phyloP scores from a whole-genome alignment of 2,113 vertebrate species.

The Bos taurus region DNA sequence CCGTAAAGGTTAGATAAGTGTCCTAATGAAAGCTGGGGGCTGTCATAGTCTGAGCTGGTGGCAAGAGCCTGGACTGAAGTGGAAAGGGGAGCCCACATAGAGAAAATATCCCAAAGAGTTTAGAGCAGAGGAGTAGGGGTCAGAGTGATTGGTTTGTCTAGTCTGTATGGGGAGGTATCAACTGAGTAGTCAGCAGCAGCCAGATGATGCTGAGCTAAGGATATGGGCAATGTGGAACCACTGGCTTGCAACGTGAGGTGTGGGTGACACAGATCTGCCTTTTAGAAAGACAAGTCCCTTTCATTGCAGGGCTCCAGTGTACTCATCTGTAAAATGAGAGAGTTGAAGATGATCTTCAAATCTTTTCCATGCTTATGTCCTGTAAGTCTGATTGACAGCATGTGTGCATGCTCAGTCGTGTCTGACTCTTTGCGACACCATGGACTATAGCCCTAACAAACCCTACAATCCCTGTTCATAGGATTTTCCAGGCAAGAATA shows the following conservation, averaged over 20 bases:
- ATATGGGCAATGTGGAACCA: neutral
- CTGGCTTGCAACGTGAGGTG: neutral
- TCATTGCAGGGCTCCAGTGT: neutral
- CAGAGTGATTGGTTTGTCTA: neutral
- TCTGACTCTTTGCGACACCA: neutral
- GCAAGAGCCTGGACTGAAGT: neutral
- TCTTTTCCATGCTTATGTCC: neutral
- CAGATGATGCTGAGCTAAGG: neutral
- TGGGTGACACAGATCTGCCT: neutral
- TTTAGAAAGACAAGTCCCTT: neutral
- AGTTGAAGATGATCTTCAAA: neutral
- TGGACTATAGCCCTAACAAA: neutral
- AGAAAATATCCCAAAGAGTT: neutral
- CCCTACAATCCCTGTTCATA: neutral
- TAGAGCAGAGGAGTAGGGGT: neutral
- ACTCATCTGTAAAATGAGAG: neutral
- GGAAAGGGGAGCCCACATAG: neutral
- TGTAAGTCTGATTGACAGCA: neutral
- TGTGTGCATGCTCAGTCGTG: fast-evolving
- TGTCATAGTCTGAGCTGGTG: neutral
- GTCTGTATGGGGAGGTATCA: neutral
- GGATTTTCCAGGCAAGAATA: neutral
- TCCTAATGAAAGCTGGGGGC: neutral
- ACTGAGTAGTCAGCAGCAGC: neutral
- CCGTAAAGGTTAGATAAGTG: neutral